Conservation (phyloP, 1,140 invertebrate species). For the Whitmania pigra region DNA sequence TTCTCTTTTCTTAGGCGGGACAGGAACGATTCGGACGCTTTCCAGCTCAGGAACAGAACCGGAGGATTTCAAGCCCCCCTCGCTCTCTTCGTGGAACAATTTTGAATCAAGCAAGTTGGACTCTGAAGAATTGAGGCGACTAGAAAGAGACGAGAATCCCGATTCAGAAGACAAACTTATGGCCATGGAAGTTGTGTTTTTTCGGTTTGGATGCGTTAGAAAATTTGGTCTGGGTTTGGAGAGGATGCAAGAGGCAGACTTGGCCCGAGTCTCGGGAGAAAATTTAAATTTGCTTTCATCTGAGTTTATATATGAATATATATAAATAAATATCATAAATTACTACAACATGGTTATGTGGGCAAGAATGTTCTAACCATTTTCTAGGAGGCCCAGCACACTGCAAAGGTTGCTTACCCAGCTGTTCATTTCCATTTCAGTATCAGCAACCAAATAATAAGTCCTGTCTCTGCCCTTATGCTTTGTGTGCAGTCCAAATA, state of each 20-base stretch:
- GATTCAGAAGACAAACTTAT: too few species aligned
- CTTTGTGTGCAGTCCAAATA: conserved; percentile 17
- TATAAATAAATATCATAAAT: not conserved
- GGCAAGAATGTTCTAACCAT: conserved; percentile 5
- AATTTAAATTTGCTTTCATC: conserved; percentile 7
- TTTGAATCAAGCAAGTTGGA: not conserved
- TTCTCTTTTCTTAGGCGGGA: not conserved
- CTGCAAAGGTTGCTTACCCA: conserved; percentile 15
- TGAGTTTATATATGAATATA: not conserved
- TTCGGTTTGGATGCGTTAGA: conserved; percentile 1
- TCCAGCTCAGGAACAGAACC: too few species aligned
- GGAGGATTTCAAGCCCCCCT: too few species aligned
- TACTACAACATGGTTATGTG: not conserved
- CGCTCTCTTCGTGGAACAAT: not conserved
- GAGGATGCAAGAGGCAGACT: not conserved
- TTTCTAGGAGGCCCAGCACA: conserved; percentile 13
- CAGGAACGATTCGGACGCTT: too few species aligned
- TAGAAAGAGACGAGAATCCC: not conserved
- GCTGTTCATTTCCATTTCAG: conserved; percentile 14
- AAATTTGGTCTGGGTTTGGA: conserved; percentile 4
- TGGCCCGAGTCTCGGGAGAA: not conserved
- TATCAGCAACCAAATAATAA: conserved; percentile 17
- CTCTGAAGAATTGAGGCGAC: conserved; percentile 1
- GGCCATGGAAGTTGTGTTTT: too few species aligned
- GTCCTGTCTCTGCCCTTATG: conserved; percentile 11